Base-by-base conservation (phyloP, 2,113 vertebrate genomes). In the Urocolius indicus region DNA sequence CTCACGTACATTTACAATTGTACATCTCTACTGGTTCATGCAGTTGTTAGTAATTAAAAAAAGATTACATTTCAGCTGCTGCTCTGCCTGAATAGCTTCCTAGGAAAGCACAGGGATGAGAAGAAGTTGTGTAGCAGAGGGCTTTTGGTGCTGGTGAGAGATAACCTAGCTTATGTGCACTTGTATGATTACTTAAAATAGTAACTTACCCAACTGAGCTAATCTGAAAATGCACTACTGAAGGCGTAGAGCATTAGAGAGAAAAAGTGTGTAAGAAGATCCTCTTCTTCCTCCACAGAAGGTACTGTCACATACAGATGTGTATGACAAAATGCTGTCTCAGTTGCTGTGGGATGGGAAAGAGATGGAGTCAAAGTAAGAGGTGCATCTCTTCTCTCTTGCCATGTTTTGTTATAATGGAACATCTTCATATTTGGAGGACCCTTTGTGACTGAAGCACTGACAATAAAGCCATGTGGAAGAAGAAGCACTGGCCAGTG, bases 11-110 rank as follows among this genome's bases (percentile, higher is more conserved):
- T 85, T 94, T 92, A 26, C 34, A 84, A 54, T 54, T 66, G 36
- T 38, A 41, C 18, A 73, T 79, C 58, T 94, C 57, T 23, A 43
- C n/a, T 46, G 41, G 71, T 58, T 84, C 58, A 69, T 1, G 4
- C 22, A 45, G 62, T 83, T 78, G 34, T 59, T 86, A 49, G 80
- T 74, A 94, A 93, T 93, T 83, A 95, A 90, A 78, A 73, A 92
- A 93, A 94, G 16, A 84, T 94, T 87, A 65, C 0, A 1, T 95
- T 94, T 96, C 89, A 62, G 43, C 24, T 92, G 77, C 66, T 86
- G 48, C 34, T 88, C 84, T 93, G 66, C 72, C 86, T 63, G 13
- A 69, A 54, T 41, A 87, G 22, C 69, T 95, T 88, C 76, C 38
- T 43, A 87, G 65, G 80, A 77, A 91, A 95, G 38, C 4, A 4